Percentiles rank a stretch among this genome's conserved stretches.
Conservation (phyloP, 2,888 invertebrate species). For the Steinernema hermaphroditum region DNA sequence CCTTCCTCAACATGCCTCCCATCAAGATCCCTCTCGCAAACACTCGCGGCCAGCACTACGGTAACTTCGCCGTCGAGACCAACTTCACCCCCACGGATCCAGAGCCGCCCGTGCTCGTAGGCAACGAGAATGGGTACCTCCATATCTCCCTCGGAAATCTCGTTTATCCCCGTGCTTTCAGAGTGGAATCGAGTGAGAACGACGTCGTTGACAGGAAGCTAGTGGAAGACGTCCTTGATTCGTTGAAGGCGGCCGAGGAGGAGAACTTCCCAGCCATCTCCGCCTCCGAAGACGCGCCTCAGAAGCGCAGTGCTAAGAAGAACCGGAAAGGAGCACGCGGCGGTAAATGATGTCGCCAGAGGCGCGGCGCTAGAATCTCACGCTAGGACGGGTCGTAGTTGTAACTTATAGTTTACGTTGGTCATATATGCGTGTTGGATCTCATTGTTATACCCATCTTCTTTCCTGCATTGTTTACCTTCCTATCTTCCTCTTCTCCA, state of each 20-base stretch:
- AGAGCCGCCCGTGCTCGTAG: neutral
- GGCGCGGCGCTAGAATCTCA: slow-evolving; percentile 15
- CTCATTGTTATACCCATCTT: slow-evolving; percentile 25
- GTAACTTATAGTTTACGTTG: slow-evolving; percentile 6
- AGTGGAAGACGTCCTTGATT: neutral
- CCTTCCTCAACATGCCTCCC: slow-evolving; percentile 46
- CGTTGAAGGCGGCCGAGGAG: neutral
- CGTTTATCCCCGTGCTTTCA: neutral
- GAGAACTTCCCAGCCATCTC: neutral
- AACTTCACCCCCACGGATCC: slow-evolving; percentile 3
- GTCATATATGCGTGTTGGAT: slow-evolving; percentile 17
- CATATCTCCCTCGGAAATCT: neutral
- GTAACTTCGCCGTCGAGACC: slow-evolving; percentile 12
- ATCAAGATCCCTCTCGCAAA: slow-evolving; percentile 38
- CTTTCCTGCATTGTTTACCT: neutral
- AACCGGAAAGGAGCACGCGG: slow-evolving; percentile 9
- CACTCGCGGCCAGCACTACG: slow-evolving; percentile 11
- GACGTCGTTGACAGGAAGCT: neutral
- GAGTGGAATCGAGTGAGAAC: neutral
- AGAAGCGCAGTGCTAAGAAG: neutral
- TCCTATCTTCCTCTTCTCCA: neutral
- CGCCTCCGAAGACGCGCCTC: neutral
- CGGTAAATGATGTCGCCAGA: neutral
- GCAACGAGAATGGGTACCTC: neutral
- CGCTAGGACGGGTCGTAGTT: slow-evolving; percentile 26